phyloP scores from a whole-genome alignment of 2,888 invertebrate genomes.

The Chrysina gloriosa region DNA sequence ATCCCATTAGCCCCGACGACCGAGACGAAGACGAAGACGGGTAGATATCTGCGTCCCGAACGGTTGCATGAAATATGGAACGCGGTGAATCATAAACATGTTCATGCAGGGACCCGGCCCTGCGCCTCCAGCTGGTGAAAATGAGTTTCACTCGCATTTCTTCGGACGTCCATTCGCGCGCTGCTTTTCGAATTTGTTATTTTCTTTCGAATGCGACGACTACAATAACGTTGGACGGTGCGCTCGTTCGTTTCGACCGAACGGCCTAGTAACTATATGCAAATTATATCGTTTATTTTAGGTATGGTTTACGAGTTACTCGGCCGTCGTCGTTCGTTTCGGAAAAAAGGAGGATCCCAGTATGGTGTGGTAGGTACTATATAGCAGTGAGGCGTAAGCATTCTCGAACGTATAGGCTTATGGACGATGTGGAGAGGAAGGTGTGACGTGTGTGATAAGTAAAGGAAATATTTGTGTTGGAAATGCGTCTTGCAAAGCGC shows the following conservation, averaged over 20 bases:
- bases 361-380: not conserved
- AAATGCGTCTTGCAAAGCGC: no score
- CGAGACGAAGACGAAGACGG: no score
- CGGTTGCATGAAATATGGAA: no score
- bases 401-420: no score
- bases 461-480: no score
- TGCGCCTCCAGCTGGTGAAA: slow-evolving; percentile 48
- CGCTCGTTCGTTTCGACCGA: slow-evolving; percentile 9
- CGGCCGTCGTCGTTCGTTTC: not conserved
- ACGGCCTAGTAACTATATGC: slow-evolving; percentile 38
- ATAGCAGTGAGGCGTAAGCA: slow-evolving; percentile 17
- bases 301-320: slow-evolving; percentile 30
- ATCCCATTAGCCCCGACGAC: no score
- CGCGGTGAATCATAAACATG: no score
- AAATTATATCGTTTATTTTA: slow-evolving; percentile 43
- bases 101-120: slow-evolving; percentile 47
- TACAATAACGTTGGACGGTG: slow-evolving; percentile 1
- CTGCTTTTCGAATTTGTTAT: no score
- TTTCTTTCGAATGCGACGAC: slow-evolving; percentile 7
- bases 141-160: slow-evolving; percentile 51
- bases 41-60: no score
- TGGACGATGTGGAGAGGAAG: no score
- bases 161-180: slow-evolving; percentile 40
- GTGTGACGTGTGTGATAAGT: no score
- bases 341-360: not conserved